These are phyloP conservation scores for Hiodon tergisus DNA, from an alignment of 2,113 vertebrate species.

Conservation along the genomic window DNA sequence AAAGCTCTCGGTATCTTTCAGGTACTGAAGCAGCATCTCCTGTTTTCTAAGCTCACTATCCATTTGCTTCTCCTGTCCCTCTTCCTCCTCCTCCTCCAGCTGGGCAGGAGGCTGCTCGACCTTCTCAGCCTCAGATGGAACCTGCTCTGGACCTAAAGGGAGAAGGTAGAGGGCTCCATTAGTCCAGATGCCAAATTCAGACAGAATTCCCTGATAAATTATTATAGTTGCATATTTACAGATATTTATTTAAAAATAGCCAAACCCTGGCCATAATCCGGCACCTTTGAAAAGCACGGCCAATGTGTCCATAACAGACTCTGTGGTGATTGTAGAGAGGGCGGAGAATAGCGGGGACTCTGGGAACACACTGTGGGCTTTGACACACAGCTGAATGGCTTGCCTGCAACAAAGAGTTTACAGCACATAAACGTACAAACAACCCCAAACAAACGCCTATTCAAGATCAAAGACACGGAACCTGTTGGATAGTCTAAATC, in stretches of 20 bases:
- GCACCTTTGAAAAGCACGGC: conserved; percentile 79
- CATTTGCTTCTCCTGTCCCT: conserved; percentile 35
- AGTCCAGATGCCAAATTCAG: not conserved
- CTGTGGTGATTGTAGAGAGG: conserved; percentile 44
- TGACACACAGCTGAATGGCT: conserved; percentile 67
- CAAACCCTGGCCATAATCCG: not conserved
- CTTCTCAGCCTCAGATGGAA: conserved; percentile 29
- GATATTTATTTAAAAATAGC: not conserved
- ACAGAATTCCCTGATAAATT: not conserved
- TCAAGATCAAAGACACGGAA: no score
- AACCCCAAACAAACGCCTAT: not conserved
- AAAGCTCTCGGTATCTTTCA: conserved; percentile 83
- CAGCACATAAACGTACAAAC: not conserved
- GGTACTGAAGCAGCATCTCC: conserved; percentile 89
- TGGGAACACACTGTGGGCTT: conserved; percentile 61
- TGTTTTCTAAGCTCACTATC: conserved; percentile 76
- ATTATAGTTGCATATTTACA: not conserved
- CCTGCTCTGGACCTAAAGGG: conserved; percentile 53
- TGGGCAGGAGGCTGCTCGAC: conserved; percentile 39
- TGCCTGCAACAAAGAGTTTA: conserved; percentile 55
- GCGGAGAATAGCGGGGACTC: conserved; percentile 63
- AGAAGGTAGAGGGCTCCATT: not conserved
- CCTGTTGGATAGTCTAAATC: no score
- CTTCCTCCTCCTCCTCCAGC: conserved; percentile 29
- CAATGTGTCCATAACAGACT: conserved; percentile 63